Conservation (phyloP, 2,888 invertebrate genomes). For the Calameuta idolon region DNA sequence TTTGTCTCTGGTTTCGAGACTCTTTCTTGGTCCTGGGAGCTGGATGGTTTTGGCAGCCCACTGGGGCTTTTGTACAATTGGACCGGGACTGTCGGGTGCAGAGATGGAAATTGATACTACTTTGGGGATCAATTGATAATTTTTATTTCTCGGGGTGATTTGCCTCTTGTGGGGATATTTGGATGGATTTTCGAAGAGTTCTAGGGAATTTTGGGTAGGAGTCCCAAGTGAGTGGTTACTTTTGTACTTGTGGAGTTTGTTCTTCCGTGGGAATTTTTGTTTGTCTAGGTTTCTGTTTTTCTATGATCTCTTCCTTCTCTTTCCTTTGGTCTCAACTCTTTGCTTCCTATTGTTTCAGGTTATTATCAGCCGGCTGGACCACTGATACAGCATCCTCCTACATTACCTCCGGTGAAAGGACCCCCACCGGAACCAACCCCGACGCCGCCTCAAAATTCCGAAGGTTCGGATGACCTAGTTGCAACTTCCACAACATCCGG, state of each 20-base stretch:
- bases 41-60: background rate
- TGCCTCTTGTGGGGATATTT: background rate
- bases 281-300: background rate
- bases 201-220: background rate
- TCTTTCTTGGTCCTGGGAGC: background rate
- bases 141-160: background rate
- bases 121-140: background rate
- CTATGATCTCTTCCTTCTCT: background rate
- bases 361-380: conserved; percentile 95
- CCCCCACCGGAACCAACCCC: conserved; percentile 62
- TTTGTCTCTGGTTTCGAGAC: background rate
- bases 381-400: conserved; percentile 74
- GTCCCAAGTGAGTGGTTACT: background rate
- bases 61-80: background rate
- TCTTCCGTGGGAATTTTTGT: background rate
- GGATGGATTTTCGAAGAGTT: background rate
- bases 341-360: conserved; percentile 71
- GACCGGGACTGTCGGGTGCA: background rate
- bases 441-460: conserved; percentile 65
- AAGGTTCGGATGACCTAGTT: conserved; percentile 63
- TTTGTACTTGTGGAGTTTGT: background rate
- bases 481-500: conserved; percentile 62
- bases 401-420: conserved; percentile 63
- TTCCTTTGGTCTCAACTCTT: conserved; percentile 1
- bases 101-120: background rate